Evolutionary conservation across 2,888 invertebrate species (phyloP).

Genomic region (Ypsolopha scabrella): DNA sequence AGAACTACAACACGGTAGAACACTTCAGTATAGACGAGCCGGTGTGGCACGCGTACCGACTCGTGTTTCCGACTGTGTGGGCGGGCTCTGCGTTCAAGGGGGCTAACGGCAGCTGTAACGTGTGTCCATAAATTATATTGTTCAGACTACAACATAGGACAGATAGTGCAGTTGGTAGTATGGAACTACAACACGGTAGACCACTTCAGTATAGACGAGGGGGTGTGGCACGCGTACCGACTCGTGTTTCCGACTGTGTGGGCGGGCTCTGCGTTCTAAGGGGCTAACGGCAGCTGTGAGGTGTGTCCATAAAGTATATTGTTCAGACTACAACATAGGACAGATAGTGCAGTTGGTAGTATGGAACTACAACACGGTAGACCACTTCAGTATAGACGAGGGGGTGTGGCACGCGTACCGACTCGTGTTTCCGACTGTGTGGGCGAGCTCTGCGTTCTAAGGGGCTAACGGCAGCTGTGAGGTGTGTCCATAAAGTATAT

Average conservation of each 20-base stretch:
- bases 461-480: conserved; percentile 85
- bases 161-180: too few relatives aligned
- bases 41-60: neutral
- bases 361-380: conserved; percentile 9
- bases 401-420: too few relatives aligned
- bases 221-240: too few relatives aligned
- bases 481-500: conserved; percentile 27
- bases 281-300: conserved; percentile 35
- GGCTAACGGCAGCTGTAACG: conserved; percentile 75
- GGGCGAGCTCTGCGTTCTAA: conserved; percentile 88
- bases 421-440: conserved; percentile 39
- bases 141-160: too few relatives aligned
- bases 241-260: too few relatives aligned
- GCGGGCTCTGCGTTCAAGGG: conserved; percentile 89
- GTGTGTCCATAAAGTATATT: conserved; percentile 61
- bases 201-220: too few relatives aligned
- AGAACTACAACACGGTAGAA: neutral
- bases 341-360: too few relatives aligned
- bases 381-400: too few relatives aligned
- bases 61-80: conserved; percentile 66
- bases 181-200: too few relatives aligned
- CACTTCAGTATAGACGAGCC: neutral
- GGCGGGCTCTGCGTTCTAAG: too few relatives aligned
- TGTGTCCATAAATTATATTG: too few relatives aligned
- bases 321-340: too few relatives aligned